Evolutionary conservation across 2,888 invertebrate genomes (phyloP).

Genomic region (Himalopsyche japonica): DNA sequence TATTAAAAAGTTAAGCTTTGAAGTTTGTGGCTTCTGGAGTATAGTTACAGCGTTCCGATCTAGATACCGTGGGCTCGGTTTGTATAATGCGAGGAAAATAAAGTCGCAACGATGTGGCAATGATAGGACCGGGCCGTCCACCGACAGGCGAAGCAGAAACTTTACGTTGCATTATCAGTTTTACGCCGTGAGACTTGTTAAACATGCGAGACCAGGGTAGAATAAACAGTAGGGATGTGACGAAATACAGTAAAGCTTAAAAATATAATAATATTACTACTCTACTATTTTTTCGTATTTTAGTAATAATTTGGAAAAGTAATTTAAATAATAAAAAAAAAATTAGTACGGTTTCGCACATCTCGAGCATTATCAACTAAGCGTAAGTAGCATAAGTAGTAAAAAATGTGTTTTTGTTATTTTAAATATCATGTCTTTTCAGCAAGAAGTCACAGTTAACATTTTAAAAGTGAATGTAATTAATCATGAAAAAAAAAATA

Average conservation of each 20-base stretch:
- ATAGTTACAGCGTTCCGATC: background rate
- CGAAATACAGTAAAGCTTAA: background rate
- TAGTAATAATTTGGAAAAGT: too few relatives aligned
- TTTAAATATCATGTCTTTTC: too few relatives aligned
- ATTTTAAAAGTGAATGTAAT: too few relatives aligned
- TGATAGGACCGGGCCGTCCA: background rate
- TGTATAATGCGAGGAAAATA: background rate
- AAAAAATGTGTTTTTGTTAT: too few relatives aligned
- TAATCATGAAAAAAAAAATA: too few relatives aligned
- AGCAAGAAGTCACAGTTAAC: too few relatives aligned
- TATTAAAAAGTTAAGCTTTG: background rate
- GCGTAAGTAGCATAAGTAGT: too few relatives aligned
- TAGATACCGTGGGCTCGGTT: background rate
- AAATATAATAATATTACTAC: too few relatives aligned
- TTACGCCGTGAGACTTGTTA: slow-evolving; percentile 9
- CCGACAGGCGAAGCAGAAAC: background rate
- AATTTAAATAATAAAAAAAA: too few relatives aligned
- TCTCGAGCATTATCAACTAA: too few relatives aligned
- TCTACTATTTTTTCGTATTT: too few relatives aligned
- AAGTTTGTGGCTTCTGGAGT: background rate
- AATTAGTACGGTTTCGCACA: too few relatives aligned
- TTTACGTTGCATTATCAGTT: slow-evolving; percentile 11
- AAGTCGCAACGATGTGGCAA: background rate
- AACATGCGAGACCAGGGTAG: slow-evolving; percentile 15
- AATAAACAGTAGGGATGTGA: background rate